Conservation (phyloP, 2,797 vertebrate species). For the Dallia pectoralis region DNA sequence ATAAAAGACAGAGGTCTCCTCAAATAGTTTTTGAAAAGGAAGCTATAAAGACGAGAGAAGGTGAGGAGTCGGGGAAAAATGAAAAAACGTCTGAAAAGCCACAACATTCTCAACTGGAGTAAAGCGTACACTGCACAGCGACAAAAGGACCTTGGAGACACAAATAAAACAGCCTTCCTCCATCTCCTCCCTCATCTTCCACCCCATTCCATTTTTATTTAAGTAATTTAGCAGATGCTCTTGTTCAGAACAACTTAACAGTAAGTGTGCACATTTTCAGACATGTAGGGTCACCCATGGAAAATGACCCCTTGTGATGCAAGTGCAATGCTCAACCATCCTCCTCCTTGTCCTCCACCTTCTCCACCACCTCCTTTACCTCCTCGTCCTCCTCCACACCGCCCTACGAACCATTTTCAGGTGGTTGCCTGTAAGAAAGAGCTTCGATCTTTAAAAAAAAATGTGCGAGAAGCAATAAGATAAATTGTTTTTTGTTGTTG, state of each 20-base stretch:
- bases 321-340: too few relatives aligned
- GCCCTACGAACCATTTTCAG: constrained; percentile 14
- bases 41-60: not conserved
- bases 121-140: not conserved
- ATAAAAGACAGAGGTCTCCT: not conserved
- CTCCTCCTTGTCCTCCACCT: not conserved
- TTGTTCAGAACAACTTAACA: too few relatives aligned
- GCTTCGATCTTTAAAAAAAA: constrained; percentile 19
- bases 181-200: not conserved
- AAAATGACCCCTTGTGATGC: too few relatives aligned
- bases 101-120: not conserved
- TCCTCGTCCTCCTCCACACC: not conserved
- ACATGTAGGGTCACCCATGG: too few relatives aligned
- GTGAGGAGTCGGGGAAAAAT: not conserved
- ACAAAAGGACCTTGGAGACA: not conserved
- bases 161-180: not conserved
- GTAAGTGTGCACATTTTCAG: too few relatives aligned
- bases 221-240: too few relatives aligned
- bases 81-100: not conserved
- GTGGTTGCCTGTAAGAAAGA: constrained; percentile 21
- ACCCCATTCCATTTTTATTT: not conserved
- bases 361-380: not conserved
- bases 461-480: constrained; percentile 23
- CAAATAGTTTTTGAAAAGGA: not conserved
- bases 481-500: constrained; percentile 39